A percentile compares a stretch with the other conserved stretches of the same genome.
Conservation (phyloP, 2,113 vertebrate genomes). For the Cryptomyrus ogoouensis region DNA sequence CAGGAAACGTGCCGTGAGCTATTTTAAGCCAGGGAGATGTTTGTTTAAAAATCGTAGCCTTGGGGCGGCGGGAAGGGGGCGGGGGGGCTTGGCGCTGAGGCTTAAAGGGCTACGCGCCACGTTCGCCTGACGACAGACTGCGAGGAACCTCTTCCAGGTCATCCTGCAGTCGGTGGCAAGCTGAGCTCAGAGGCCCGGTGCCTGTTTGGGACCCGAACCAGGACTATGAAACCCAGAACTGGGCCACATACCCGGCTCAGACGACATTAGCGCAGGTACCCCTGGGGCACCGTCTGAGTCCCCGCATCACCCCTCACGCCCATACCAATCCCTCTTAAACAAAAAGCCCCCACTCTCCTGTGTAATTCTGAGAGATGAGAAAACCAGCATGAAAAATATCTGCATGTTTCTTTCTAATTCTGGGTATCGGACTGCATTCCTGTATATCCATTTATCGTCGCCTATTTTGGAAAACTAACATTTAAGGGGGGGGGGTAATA, state of each 20-base stretch:
- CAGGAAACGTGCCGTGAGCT: slow-evolving; percentile 50
- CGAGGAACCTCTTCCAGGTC: not conserved
- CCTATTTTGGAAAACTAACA: slow-evolving; percentile 31
- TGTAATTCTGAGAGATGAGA: not conserved
- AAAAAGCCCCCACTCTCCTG: not conserved
- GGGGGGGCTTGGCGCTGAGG: slow-evolving; percentile 36
- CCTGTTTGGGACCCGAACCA: not conserved
- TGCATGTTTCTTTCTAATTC: not conserved
- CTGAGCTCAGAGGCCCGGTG: not conserved
- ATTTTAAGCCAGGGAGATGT: slow-evolving; percentile 52
- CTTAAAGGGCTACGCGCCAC: slow-evolving; percentile 26
- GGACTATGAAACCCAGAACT: not conserved
- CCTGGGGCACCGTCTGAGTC: too few species aligned
- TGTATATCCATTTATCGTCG: not conserved
- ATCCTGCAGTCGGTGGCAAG: not conserved
- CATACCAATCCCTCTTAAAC: not conserved
- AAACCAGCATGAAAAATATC: not conserved
- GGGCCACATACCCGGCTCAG: not conserved
- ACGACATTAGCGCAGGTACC: not conserved
- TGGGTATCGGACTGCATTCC: not conserved
- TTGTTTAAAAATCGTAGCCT: slow-evolving; percentile 42
- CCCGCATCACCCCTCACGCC: not conserved
- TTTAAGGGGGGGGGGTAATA: not conserved
- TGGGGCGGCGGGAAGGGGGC: slow-evolving; percentile 38
- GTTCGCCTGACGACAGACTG: not conserved